Percentiles rank a stretch among this genome's conserved stretches.
Conservation (phyloP, 2,113 vertebrate species). For the Osmerus mordax region DNA sequence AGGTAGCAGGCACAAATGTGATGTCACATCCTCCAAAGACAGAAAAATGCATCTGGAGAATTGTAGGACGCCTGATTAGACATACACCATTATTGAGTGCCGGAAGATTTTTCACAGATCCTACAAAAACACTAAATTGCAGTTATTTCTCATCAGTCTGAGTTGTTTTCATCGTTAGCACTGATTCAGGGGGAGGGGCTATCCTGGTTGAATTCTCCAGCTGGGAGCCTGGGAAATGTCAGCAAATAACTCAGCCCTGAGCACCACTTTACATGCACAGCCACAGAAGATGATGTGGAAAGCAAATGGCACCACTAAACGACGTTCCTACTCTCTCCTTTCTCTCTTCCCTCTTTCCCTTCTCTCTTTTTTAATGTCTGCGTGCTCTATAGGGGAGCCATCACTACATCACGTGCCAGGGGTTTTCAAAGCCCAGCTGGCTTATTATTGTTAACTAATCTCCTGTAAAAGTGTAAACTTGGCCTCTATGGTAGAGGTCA, state of each 20-base stretch:
- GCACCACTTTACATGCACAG: background rate
- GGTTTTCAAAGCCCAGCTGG: constrained; percentile 11
- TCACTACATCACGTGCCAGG: constrained; percentile 5
- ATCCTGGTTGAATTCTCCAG: constrained; percentile 3
- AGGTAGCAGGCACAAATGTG: no score
- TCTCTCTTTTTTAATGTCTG: background rate
- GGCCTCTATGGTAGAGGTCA: background rate
- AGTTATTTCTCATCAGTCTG: constrained; percentile 10
- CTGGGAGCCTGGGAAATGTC: constrained; percentile 6
- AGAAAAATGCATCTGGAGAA: no score
- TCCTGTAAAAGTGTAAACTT: background rate
- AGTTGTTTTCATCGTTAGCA: constrained; percentile 22
- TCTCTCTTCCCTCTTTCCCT: background rate
- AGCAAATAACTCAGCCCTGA: constrained; percentile 10
- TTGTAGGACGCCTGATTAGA: background rate
- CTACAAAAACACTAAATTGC: background rate
- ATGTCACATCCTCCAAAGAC: no score
- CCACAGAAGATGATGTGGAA: background rate
- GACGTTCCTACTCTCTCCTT: background rate
- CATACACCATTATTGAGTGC: background rate
- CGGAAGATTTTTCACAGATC: background rate
- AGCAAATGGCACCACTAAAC: constrained; percentile 8
- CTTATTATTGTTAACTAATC: constrained; percentile 24
- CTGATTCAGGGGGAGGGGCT: constrained; percentile 11
- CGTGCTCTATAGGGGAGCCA: background rate